Percentiles rank a stretch among this genome's conserved stretches.
These are phyloP conservation scores for Chanos chanos DNA, from an alignment of 2,797 vertebrate genomes.

Conservation along the genomic window DNA sequence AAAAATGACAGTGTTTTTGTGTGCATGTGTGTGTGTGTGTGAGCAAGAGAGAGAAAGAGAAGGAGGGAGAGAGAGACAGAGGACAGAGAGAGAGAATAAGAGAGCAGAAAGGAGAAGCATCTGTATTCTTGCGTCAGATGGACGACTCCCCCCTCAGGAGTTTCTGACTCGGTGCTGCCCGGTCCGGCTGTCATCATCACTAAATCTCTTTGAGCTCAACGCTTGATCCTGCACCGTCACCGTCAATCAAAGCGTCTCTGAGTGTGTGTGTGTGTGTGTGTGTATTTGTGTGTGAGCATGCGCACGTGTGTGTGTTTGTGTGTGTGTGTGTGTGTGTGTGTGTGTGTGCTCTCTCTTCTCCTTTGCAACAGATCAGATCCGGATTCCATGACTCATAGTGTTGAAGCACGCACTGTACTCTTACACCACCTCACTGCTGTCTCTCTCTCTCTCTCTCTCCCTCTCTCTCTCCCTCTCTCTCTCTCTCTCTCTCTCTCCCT, in stretches of 20 bases:
- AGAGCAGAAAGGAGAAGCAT: constrained; percentile 12
- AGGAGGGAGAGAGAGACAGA: no score
- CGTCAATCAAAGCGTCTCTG: not conserved
- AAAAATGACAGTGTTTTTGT: no score
- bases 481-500: not conserved
- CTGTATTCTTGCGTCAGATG: constrained; percentile 33
- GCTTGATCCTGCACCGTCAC: constrained; percentile 29
- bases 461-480: not conserved
- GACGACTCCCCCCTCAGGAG: constrained; percentile 40
- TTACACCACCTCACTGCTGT: no score
- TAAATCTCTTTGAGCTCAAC: constrained; percentile 28
- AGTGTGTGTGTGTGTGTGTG: not conserved
- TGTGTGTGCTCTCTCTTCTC: not conserved
- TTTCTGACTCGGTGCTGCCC: constrained; percentile 1
- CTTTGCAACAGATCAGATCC: not conserved
- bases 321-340: not conserved
- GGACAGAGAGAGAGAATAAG: not conserved
- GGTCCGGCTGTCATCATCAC: constrained; percentile 34
- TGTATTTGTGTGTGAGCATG: not conserved
- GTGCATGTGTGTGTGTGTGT: no score
- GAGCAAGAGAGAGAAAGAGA: no score
- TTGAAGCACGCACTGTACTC: no score
- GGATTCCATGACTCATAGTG: not conserved
- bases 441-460: not conserved
- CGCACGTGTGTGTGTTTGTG: not conserved